Conservation (phyloP, 2,888 invertebrate species). For the Microctonus hyperodae region DNA sequence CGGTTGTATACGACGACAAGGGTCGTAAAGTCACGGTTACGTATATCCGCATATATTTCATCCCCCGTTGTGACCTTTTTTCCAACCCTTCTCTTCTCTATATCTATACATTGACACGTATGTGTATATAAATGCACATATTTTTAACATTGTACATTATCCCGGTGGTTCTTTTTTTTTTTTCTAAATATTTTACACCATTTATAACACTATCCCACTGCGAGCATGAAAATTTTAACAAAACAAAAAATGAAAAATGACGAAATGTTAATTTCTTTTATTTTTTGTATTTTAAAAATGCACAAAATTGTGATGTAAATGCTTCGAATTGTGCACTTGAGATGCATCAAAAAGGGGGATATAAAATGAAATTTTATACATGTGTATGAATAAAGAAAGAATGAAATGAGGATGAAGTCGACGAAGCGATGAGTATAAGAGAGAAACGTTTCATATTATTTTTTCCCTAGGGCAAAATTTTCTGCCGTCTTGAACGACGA, state of each 20-base stretch:
- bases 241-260: neutral
- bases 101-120: constrained; percentile 16
- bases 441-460: neutral
- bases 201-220: neutral
- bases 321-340: neutral
- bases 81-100: neutral
- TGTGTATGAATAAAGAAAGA: neutral
- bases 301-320: neutral
- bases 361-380: neutral
- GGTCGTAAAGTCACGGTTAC: constrained; percentile 38
- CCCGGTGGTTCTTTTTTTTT: too few relatives aligned
- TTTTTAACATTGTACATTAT: constrained; percentile 7
- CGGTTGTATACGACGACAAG: constrained; percentile 36
- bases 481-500: constrained; percentile 4
- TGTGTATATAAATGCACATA: constrained; percentile 19
- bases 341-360: neutral
- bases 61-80: constrained; percentile 7
- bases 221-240: neutral
- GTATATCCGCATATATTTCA: constrained; percentile 33
- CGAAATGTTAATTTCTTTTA: neutral
- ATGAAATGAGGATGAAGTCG: constrained; percentile 2
- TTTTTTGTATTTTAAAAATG: neutral
- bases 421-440: neutral
- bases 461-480: neutral
- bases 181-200: neutral